A percentile compares a stretch with the other conserved stretches of the same genome.
phyloP scores from a whole-genome alignment of 2,797 vertebrate species.

The Takifugu rubripes region DNA sequence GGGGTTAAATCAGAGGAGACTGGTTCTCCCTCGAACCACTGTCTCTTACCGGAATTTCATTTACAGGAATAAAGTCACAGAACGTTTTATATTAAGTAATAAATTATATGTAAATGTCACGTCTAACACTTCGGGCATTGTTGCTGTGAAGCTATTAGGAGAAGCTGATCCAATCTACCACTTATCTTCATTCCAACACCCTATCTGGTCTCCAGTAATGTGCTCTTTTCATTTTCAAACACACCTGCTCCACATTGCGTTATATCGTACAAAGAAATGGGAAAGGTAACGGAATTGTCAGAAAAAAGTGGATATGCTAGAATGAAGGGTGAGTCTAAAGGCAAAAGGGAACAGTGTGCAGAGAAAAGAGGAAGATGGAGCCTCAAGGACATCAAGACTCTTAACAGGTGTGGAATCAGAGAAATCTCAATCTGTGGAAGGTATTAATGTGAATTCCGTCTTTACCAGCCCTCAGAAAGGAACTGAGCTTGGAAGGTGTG shows the following conservation, averaged over 20 bases:
- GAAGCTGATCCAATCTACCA: slow-evolving; percentile 20
- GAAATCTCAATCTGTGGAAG: neutral
- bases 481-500: slow-evolving; percentile 32
- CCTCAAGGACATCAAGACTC: too few species aligned
- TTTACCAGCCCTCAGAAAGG: slow-evolving; percentile 24
- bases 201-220: slow-evolving; percentile 26
- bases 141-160: slow-evolving; percentile 16
- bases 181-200: slow-evolving; percentile 38
- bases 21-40: neutral
- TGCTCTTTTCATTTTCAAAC: slow-evolving; percentile 38
- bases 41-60: neutral
- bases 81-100: neutral
- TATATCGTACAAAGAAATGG: slow-evolving; percentile 26
- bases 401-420: neutral
- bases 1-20: too few species aligned
- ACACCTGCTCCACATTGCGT: slow-evolving; percentile 35
- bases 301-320: slow-evolving; percentile 22
- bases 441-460: slow-evolving; percentile 6
- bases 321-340: too few species aligned
- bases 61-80: too few species aligned
- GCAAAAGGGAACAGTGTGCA: too few species aligned
- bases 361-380: too few species aligned
- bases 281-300: slow-evolving; percentile 10
- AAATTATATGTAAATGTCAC: neutral
- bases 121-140: slow-evolving; percentile 1